Evolutionary conservation across 2,797 vertebrate genomes (phyloP), one percentile per base, ranked within the genome.

Genomic region (Leuciscus waleckii): DNA sequence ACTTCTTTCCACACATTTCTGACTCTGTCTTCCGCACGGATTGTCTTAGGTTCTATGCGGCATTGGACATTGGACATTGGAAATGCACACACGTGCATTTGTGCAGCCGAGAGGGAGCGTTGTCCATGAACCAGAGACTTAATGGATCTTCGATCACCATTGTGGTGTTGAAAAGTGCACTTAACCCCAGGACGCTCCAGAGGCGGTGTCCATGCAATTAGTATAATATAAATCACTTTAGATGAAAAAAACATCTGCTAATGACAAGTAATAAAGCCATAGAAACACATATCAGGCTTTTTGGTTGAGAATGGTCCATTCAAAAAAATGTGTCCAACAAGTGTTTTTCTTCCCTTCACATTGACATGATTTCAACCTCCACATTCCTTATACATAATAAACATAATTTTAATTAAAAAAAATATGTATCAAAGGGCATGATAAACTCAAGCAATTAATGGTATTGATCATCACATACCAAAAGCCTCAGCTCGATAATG

Each of bases 141-240:
- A 79, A 84, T 84, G 75, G 83, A 69, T 70, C 37, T 84, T 13
- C 49, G 70, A 78, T 78, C 37, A 32, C 65, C 21, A 84, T 46
- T 46, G 83, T 70, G 49, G 35, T 84, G 82, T 43, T 68, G 65
- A 84, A 77, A 67, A 68, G 82, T 78, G 74, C 83, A 78, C 83
- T 84, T 84, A 84, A 84, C 83, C 83, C 49, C 83, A 61, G 65
- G 75, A 84, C 61, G 63, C 75, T 70, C 79, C 32, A 56, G 29
- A 70, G 46, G 46, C 23, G 0, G 46, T 84, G 75, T 26, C 75
- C 35, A 58, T 54, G 63, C 82, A 84, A 84, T 84, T 84, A 84
- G 37, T 46, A 26, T 78, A 70, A 84, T 84, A 75, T 46, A 79
- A 84, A 39, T 78, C 83, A 43, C 43, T 84, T 84, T 70, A 29